Evolutionary conservation across 2,888 invertebrate species (phyloP), one percentile per base, ranked within the genome.

Genomic region (Yponomeuta evonymella): DNA sequence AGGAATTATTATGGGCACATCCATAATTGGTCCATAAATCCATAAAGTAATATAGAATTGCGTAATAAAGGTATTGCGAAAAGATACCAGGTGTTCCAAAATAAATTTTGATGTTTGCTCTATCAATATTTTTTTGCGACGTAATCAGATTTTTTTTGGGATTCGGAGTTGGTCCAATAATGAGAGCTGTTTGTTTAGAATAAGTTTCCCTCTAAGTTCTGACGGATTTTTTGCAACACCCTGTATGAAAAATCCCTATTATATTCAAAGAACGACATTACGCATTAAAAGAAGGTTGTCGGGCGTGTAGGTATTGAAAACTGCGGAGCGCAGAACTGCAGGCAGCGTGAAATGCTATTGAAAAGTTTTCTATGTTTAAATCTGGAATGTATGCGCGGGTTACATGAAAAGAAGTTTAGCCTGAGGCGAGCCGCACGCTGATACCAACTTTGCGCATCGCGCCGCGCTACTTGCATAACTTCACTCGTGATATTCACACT

Each of bases 381-480:
- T 76, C 77, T 78, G 48, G 48, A 48, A 78, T 78, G 79, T 80
- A 51, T 68, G 48, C 68, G 75, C 74, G 68, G 68, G 30, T 67
- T 67, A 74, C 76, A 78, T 75, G 79, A 81, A 83, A 79, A 43
- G 81, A 85, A 86, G 81, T 85, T 83, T 79, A 58, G 71, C 71
- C 71, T 51, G 73, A 70, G 69, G 73, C 73, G 71, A 75, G 79
- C 80, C 76, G 76, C 76, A 75, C 74, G 70, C 73, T 70, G 75
- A 73, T 76, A 73, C 73, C 78, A 81, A 81, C 77, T 81, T 79
- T 73, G 73, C 73, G 70, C 73, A 73, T 58, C 73, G 70, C 71
- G 51, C 67, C 63, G 43, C 67, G 64, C 30, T 70, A 65, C 65
- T 48, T 67, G 48, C 67, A n/a, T 23, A 43, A 70, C 43, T 36